phyloP scores from a whole-genome alignment of 2,113 vertebrate species.

The Ancistrus triradiatus region DNA sequence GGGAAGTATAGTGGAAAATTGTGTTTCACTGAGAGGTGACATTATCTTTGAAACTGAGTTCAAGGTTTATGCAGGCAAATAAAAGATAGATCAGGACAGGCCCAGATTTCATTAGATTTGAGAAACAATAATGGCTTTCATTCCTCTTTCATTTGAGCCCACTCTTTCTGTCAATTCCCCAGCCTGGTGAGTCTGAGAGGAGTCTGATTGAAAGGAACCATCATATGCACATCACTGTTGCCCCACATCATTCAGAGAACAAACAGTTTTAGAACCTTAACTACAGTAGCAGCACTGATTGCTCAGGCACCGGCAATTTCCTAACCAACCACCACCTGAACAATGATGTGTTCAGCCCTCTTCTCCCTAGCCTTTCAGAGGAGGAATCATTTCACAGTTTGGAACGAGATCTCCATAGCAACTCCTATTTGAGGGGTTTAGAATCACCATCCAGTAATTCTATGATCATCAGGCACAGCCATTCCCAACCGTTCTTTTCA shows the following conservation, averaged over 20 bases:
- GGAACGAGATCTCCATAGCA: constrained; percentile 99
- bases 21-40: constrained; percentile 29
- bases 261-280: constrained; percentile 99
- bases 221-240: constrained; percentile 94
- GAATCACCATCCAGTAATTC: constrained; percentile 99
- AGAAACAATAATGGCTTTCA: constrained; percentile 66
- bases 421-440: constrained; percentile 99
- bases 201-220: constrained; percentile 84
- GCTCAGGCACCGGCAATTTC: constrained; percentile 99
- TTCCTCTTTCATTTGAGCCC: constrained; percentile 60
- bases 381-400: constrained; percentile 99
- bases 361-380: constrained; percentile 99
- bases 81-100: constrained; percentile 45
- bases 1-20: constrained; percentile 29
- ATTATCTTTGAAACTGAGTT: constrained; percentile 44
- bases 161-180: constrained; percentile 57
- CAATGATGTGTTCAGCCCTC: constrained; percentile 99
- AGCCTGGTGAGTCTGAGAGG: constrained; percentile 67
- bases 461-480: constrained; percentile 99
- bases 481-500: constrained; percentile 99
- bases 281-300: constrained; percentile 99
- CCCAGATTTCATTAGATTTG: constrained; percentile 54
- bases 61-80: constrained; percentile 47
- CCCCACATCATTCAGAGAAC: constrained; percentile 96
- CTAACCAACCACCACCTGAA: constrained; percentile 99